phyloP scores from a whole-genome alignment of 2,888 invertebrate species.

The Microctonus brassicae region DNA sequence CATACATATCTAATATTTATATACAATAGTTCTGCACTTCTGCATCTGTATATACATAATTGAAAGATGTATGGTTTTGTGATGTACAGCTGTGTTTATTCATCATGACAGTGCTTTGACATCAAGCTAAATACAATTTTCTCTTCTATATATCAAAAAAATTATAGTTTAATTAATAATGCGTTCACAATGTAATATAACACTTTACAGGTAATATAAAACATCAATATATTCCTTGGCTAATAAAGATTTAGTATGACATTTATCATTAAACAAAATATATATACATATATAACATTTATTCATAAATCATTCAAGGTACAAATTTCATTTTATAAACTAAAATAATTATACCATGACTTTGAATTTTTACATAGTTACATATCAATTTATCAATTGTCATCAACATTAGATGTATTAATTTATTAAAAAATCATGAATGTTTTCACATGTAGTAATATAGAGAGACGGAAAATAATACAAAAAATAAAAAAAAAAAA shows the following conservation, averaged over 20 bases:
- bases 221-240: constrained; percentile 19
- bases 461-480: too few species aligned
- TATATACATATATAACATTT: not conserved
- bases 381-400: not conserved
- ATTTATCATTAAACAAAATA: not conserved
- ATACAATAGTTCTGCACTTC: too few species aligned
- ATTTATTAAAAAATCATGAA: not conserved
- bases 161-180: not conserved
- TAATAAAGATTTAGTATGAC: not conserved
- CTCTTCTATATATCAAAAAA: not conserved
- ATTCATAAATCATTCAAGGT: not conserved
- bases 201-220: constrained; percentile 20
- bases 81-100: constrained; percentile 17
- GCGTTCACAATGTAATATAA: constrained; percentile 29
- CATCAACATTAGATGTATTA: not conserved
- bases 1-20: too few species aligned
- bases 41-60: not conserved
- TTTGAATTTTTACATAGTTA: not conserved
- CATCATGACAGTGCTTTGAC: constrained; percentile 52
- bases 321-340: not conserved
- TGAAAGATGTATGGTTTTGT: not conserved
- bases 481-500: too few species aligned
- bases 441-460: too few species aligned
- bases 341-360: constrained; percentile 2
- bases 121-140: constrained; percentile 25